These are phyloP conservation scores for Pararge aegeria DNA, from an alignment of 1,140 invertebrate genomes.

Conservation along the genomic window DNA sequence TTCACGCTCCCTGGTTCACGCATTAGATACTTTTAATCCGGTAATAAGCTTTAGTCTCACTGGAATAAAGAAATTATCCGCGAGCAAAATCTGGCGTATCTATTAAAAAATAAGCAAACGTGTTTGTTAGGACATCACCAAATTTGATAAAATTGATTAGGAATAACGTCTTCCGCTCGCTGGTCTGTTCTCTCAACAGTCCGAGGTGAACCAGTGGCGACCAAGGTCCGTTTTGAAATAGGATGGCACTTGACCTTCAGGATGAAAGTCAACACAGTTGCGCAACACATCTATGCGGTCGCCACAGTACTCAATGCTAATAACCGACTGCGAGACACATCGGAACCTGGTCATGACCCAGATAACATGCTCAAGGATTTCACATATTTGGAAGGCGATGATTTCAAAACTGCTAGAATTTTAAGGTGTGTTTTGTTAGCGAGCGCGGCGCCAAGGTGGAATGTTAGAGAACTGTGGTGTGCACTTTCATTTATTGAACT, in stretches of 20 bases:
- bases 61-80: too few relatives aligned
- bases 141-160: constrained; percentile 53
- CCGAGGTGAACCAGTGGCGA: constrained; percentile 72
- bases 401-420: constrained; percentile 75
- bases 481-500: not conserved
- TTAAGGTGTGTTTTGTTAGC: constrained; percentile 71
- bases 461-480: constrained; percentile 6
- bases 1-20: too few relatives aligned
- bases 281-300: constrained; percentile 64
- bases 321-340: constrained; percentile 67
- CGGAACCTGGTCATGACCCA: constrained; percentile 76
- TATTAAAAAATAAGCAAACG: too few relatives aligned
- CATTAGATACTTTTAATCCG: too few relatives aligned
- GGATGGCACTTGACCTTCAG: constrained; percentile 78
- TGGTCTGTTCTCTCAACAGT: constrained; percentile 49
- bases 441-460: constrained; percentile 41
- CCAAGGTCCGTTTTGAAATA: constrained; percentile 78
- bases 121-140: not conserved
- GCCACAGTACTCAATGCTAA: constrained; percentile 68
- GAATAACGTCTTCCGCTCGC: constrained; percentile 61
- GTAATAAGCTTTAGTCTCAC: too few relatives aligned
- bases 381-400: constrained; percentile 75
- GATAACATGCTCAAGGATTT: constrained; percentile 76
- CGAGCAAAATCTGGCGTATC: too few relatives aligned
- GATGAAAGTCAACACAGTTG: constrained; percentile 78